These are phyloP conservation scores for Ectropis crepuscularia DNA, from an alignment of 2,888 invertebrate genomes.

Conservation along the genomic window DNA sequence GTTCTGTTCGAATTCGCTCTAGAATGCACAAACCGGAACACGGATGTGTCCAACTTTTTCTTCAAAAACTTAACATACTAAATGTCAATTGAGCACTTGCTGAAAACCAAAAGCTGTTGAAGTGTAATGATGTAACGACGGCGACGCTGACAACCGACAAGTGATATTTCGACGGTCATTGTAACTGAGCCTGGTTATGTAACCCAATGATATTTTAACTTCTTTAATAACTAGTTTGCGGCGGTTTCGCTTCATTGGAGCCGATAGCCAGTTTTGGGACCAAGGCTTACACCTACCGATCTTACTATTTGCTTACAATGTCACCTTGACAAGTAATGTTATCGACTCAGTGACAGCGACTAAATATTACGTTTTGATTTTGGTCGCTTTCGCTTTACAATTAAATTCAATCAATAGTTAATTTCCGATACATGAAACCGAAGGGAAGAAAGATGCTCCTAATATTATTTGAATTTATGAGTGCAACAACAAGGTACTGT, in stretches of 20 bases:
- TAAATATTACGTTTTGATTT: too few species aligned
- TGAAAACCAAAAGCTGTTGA: constrained; percentile 14
- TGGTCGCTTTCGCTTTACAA: too few species aligned
- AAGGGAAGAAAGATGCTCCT: too few species aligned
- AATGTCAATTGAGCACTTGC: constrained; percentile 20
- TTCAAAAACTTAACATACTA: constrained; percentile 1
- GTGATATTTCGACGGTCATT: constrained; percentile 35
- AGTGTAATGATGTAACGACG: constrained; percentile 20
- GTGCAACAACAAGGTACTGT: too few species aligned
- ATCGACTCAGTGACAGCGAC: too few species aligned
- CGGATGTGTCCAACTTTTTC: constrained; percentile 9
- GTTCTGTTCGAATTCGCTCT: not conserved
- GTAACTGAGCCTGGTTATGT: constrained; percentile 32
- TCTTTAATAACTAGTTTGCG: constrained; percentile 31
- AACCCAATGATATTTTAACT: constrained; percentile 32
- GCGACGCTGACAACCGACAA: constrained; percentile 22
- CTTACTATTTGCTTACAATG: not conserved
- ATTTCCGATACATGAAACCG: too few species aligned
- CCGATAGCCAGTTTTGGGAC: constrained; percentile 26
- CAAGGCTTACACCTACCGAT: constrained; percentile 20
- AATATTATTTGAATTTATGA: too few species aligned
- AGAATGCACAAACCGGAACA: constrained; percentile 3
- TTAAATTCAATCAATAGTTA: too few species aligned
- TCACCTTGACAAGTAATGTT: constrained; percentile 3
- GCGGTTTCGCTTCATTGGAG: constrained; percentile 22